Percentiles rank a stretch among this genome's conserved stretches.
Conservation (phyloP, 2,113 vertebrate genomes). For the Paramisgurnus dabryanus region DNA sequence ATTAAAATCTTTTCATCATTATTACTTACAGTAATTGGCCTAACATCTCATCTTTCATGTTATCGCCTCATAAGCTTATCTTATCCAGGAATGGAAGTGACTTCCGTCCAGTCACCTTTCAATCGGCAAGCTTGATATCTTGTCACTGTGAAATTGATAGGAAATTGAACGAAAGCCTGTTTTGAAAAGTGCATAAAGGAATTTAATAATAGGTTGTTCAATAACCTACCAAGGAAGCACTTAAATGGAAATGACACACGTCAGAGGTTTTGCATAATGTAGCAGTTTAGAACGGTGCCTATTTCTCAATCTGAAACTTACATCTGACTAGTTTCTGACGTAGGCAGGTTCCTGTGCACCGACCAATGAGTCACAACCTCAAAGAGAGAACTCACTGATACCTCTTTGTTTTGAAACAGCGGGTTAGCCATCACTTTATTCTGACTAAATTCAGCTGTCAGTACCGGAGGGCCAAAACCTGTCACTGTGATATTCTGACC, state of each 20-base stretch:
- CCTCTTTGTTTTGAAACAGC: slow-evolving; percentile 47
- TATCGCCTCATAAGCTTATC: neutral
- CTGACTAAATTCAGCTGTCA: neutral
- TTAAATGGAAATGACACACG: neutral
- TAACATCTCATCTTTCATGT: slow-evolving; percentile 14
- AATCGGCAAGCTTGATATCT: neutral
- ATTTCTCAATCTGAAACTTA: slow-evolving; percentile 57
- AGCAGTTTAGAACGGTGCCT: slow-evolving; percentile 38
- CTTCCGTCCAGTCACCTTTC: neutral
- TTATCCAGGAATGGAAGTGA: slow-evolving; percentile 2
- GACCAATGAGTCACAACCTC: slow-evolving; percentile 63
- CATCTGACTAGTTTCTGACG: slow-evolving; percentile 65
- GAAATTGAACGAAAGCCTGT: neutral
- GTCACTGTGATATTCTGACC: neutral
- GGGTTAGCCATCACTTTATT: neutral
- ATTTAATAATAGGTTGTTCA: neutral
- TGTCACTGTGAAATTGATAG: neutral
- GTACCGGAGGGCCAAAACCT: no score
- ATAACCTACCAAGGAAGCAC: neutral
- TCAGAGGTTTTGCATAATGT: slow-evolving; percentile 41
- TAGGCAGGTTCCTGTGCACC: slow-evolving; percentile 53
- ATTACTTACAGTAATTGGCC: slow-evolving; percentile 24
- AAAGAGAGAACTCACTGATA: slow-evolving; percentile 25
- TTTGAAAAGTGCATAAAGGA: neutral
- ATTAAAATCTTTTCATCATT: slow-evolving; percentile 23